Evolutionary conservation across 2,888 invertebrate species (phyloP), one percentile per base, ranked within the genome.

Genomic region (Caenorhabditis afra): DNA sequence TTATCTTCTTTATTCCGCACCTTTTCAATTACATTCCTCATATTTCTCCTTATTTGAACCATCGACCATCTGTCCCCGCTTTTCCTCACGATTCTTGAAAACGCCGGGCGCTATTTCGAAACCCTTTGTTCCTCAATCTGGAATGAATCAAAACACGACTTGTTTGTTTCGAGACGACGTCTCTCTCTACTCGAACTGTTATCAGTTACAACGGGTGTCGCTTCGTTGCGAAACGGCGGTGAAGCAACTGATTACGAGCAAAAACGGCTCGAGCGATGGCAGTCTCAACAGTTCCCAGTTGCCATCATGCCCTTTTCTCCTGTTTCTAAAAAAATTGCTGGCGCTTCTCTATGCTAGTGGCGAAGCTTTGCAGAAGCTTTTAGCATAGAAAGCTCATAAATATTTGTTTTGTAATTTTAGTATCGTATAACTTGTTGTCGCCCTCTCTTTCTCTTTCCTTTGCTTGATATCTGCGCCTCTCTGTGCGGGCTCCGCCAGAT

Each of bases 371-470:
- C 53, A 53, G 16, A 53, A 37, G 53, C 53, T 53, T 35, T 53
- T 37, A 53, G 52, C 14, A 29, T 29, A 12, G 52, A 29, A 23
- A 52, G 29, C 53, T 53, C 53, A 53, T 35, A 53, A 53, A 53
- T 53, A 53, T 53, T 53, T 52, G 52, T 29, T 53, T 53, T 53
- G 53, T 53, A 35, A 53, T 53, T 53, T 35, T 53, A 53, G 53
- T 35, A 53, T 53, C 53, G 35, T 53, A 53, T 53, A 53, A 53
- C 53, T 16, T 29, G n/a, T 37, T 53, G 35, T n/a, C 52, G 35
- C 52, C 29, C 16, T 7, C 16, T n/a, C 7, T 16, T 2, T 18
- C 47, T 47, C n/a, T 16, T 16, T n/a, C 47, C 16, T 18, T 16
- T 10, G 3, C 16, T 3, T 16, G 8, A 16, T 47, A 47, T 47